Base-by-base conservation (phyloP, 2,797 vertebrate species). In the Rhynchonycteris naso region DNA sequence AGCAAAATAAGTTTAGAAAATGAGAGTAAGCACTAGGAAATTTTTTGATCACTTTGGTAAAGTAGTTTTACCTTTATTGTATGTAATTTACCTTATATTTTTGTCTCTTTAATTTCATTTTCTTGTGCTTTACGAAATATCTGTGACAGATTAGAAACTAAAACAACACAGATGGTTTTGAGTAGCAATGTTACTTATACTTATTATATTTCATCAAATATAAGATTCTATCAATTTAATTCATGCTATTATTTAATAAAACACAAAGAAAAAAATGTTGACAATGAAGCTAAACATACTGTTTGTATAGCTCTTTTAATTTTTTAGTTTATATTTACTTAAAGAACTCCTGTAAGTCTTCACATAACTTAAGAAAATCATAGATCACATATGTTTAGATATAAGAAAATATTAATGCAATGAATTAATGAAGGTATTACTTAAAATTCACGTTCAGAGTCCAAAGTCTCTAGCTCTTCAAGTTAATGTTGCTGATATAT, bases 31-130 rank as follows among this genome's bases (percentile, higher is more conserved):
- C 16, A 78, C 33, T 33, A 30, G 35, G 58, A 88, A 65, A 56
- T 4, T 47, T 79, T 83, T 58, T 71, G 13, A 74, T 26, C 4
- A 59, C 26, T 35, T 52, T 75, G 38, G 78, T 24, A 80, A 66
- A 59, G 33, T 18, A 30, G 71, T 80, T 88, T 84, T 81, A 91
- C 18, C 33, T 22, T 61, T 85, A 14, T 58, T 47, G 1, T 63
- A 84, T 65, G 16, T 28, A 84, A 56, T 61, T 82, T 61, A 30
- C 12, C 18, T 90, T 88, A 72, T 43, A 33, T 59, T 75, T 82
- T 88, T 56, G 30, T 47, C 38, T 68, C 69, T 80, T 93, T 81
- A 65, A 35, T 80, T 80, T 93, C 4, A n/a, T 83, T 90, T 95
- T 78, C 35, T 28, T 68, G 4, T 66, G 21, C 15, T 92, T 88